Base-by-base conservation (phyloP, 2,113 vertebrate genomes). In the Coreoperca whiteheadi region DNA sequence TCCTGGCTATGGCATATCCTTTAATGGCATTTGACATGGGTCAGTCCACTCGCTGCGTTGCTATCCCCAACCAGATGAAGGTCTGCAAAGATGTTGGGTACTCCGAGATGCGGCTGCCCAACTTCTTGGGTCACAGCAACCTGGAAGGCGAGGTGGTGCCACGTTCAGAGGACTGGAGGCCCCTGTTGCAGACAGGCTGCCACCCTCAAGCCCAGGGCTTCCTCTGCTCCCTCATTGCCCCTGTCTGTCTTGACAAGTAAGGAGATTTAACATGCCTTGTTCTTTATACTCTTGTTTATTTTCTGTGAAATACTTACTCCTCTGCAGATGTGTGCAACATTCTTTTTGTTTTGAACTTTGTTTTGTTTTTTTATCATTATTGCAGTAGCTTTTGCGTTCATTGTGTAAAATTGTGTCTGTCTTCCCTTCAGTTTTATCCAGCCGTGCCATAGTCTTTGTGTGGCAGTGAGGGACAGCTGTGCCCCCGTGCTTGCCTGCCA, bases 201-300 rank as follows among this genome's bases (percentile, higher is more conserved):
- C 97, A 98, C 71, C 95, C 96, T n/a, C 93, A 96, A 1, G 92
- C 95, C 41, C 94, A 95, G 90, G 94, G 93, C 18, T 98, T 98
- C 80, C 90, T 98, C 61, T 98, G 97, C 92, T 96, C 97, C 16
- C 90, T 97, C 61, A 95, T 97, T 30, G 96, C 97, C 5, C 97
- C 97, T 0, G 81, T 97, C 90, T 98, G 97, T 81, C 95, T 98
- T 23, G 97, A 97, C 84, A 97, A 95, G 97, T 98, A 95, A 95
- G 97, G n/a, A 70, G 0, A 43, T 59, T 72, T 69, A 46, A 7
- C 18, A 32, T 65, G 48, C 56, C 3, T 18, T 10, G 2, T 10
- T 41, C 18, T 66, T 7, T n/a, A 8, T 54, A 16, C 8, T n/a
- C 28, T 76, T 41, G 0, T 30, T 20, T 69, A 28, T 57, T 66